phyloP scores from a whole-genome alignment of 2,888 invertebrate species.

The Chaitophorus viminalis region DNA sequence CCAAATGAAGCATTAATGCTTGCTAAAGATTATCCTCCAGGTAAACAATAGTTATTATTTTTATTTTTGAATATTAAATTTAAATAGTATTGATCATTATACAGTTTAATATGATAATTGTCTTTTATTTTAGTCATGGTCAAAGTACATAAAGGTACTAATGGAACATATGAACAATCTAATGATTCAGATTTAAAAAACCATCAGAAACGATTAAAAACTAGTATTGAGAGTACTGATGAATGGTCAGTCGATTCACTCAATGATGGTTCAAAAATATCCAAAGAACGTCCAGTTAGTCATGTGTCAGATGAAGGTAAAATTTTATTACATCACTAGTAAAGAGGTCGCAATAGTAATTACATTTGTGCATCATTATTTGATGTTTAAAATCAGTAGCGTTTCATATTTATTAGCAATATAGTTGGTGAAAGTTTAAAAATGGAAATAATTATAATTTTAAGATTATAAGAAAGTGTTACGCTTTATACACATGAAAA shows the following conservation, averaged over 20 bases:
- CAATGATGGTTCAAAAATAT: constrained; percentile 63
- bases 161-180: constrained; percentile 46
- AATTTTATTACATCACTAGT: neutral
- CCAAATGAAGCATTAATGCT: constrained; percentile 48
- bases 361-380: neutral
- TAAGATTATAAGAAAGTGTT: constrained; percentile 23
- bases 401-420: constrained; percentile 3
- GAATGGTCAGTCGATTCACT: constrained; percentile 70
- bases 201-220: constrained; percentile 63
- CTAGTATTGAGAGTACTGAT: constrained; percentile 48
- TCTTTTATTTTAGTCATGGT: constrained; percentile 36
- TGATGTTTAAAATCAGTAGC: neutral
- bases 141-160: constrained; percentile 48
- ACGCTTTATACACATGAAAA: neutral
- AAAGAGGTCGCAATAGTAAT: constrained; percentile 54
- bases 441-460: constrained; percentile 18
- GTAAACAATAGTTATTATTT: constrained; percentile 27
- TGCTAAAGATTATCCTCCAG: constrained; percentile 56
- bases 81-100: neutral
- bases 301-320: constrained; percentile 69
- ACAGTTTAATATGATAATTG: neutral
- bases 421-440: neutral
- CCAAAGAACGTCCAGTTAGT: constrained; percentile 66
- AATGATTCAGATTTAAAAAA: constrained; percentile 62
- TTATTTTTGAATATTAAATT: neutral